Percentiles rank a stretch among this genome's conserved stretches.
Evolutionary conservation across 2,888 invertebrate genomes (phyloP).

Genomic region (Tanypteryx hageni): DNA sequence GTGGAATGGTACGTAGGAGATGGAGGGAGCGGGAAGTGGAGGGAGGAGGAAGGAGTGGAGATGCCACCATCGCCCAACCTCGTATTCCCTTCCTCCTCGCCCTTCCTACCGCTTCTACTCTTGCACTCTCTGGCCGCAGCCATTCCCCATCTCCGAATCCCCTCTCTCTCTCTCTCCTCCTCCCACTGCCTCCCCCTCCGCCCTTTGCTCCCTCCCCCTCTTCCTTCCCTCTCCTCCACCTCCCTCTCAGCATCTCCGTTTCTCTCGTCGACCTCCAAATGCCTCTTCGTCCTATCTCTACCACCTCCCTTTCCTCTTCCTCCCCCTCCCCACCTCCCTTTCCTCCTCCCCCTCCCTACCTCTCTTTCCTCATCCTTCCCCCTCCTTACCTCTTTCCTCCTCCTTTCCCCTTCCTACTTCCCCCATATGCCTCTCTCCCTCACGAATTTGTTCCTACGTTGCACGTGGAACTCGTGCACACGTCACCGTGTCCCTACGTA

Average conservation of each 20-base stretch:
- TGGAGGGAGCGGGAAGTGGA: neutral
- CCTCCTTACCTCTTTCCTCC: neutral
- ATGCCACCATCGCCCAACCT: neutral
- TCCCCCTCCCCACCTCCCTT: neutral
- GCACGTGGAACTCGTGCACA: neutral
- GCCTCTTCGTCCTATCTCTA: neutral
- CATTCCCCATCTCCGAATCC: neutral
- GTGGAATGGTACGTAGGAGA: neutral
- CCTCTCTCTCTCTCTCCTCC: neutral
- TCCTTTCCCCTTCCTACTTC: neutral
- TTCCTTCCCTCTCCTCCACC: neutral
- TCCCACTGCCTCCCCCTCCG: neutral
- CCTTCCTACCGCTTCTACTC: neutral
- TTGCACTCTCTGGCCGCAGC: neutral
- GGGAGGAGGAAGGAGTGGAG: neutral
- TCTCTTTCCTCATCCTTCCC: neutral
- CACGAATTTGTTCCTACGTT: neutral
- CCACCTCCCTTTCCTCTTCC: neutral
- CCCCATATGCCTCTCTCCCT: neutral
- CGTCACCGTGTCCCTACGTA: neutral
- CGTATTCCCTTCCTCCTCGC: neutral
- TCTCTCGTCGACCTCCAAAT: neutral
- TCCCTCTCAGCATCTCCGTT: neutral
- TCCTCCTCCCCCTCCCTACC: neutral
- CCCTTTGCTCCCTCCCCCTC: neutral